Evolutionary conservation across 2,888 invertebrate genomes (phyloP).

Genomic region (Cheilosia variabilis): DNA sequence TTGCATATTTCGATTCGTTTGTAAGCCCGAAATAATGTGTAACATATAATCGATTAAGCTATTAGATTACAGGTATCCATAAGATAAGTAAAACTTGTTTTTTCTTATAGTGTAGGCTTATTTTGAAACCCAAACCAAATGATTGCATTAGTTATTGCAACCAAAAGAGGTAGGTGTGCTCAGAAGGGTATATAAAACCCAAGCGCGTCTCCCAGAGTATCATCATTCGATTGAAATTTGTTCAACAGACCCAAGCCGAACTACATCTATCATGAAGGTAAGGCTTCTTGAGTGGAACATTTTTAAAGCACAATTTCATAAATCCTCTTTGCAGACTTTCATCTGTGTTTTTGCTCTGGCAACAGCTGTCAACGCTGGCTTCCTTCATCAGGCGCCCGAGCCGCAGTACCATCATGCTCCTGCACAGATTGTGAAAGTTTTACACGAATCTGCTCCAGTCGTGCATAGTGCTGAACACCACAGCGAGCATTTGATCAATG

Average conservation of each 20-base stretch:
- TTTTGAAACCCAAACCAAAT: constrained; percentile 10
- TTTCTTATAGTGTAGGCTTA: neutral
- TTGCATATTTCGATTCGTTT: neutral
- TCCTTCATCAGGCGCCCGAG: constrained; percentile 21
- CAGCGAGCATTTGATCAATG: constrained; percentile 9
- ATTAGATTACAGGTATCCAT: neutral
- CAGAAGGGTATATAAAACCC: constrained; percentile 37
- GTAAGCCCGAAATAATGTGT: too few relatives aligned
- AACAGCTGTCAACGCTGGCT: constrained; percentile 31
- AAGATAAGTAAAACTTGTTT: neutral
- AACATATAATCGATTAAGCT: neutral
- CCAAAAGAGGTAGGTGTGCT: neutral
- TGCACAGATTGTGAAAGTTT: constrained; percentile 48
- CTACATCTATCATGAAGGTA: constrained; percentile 49
- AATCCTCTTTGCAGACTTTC: constrained; percentile 20
- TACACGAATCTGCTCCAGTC: constrained; percentile 76
- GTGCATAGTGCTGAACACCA: constrained; percentile 22
- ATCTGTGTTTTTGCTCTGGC: constrained; percentile 48
- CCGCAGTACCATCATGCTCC: constrained; percentile 22
- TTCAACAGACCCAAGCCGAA: constrained; percentile 46
- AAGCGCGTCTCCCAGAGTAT: constrained; percentile 1
- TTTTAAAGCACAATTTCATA: neutral
- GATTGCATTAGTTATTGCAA: constrained; percentile 5
- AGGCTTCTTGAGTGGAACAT: neutral
- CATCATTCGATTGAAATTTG: constrained; percentile 55